Evolutionary conservation across 2,797 vertebrate species (phyloP), one percentile per base, ranked within the genome.

Genomic region (Bovichtus variegatus): DNA sequence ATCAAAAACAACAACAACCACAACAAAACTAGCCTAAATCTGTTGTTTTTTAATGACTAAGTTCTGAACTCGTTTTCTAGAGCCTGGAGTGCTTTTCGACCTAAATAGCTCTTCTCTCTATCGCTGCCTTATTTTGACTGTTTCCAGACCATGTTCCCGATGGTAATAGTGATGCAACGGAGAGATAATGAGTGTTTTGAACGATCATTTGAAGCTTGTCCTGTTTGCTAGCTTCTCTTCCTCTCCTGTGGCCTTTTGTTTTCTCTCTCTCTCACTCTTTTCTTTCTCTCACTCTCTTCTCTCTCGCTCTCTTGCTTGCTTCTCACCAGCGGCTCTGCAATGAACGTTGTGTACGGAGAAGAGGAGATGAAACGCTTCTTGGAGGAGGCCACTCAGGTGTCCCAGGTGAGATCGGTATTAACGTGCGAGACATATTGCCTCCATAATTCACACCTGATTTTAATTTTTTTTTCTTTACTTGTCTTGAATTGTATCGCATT

Each of bases 361-460:
- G 96, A 96, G 36, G 98, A 99, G 89, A 97, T 98, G 96, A 98
- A 97, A 90, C 96, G 91, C n/a, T 99, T 99, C 86, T 92, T 99
- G 83, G 96, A 96, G 80, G 97, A 99, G 92, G 98, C 98, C 57
- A 92, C 96, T 13, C 95, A 97, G 93, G 97, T 99, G 60, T 99
- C 97, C 70, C 97, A 99, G 97, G 98, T 99, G 95, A 94, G 93
- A 53, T 57, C 47, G 18, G 23, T 36, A 25, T 59, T 58, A 47
- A 53, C 70, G 71, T 59, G 50, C 25, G 15, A 76, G 43, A 78
- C 40, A 31, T n/a, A 50, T n/a, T 71, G 5, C 16, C 34, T 69
- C 19, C 25, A 38, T 12, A 80, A 57, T 13, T 46, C 1, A 41
- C 27, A 63, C 51, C 16, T 18, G 19, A 23, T 78, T 74, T 77